Conservation (phyloP, 2,113 vertebrate species). For the Siphamia tubifer region DNA sequence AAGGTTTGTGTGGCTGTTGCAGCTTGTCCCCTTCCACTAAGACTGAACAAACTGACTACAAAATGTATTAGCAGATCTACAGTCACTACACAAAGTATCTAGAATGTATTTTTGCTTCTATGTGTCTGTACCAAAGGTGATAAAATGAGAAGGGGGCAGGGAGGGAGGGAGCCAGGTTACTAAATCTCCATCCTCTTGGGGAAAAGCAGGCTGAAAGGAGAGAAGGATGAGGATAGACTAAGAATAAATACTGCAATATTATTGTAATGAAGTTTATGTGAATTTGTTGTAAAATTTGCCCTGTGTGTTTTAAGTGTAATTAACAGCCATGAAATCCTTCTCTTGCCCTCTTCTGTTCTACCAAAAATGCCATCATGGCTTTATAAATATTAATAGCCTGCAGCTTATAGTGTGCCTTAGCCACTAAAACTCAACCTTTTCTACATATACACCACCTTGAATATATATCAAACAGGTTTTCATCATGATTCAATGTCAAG, state of each 20-base stretch:
- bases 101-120: slow-evolving; percentile 16
- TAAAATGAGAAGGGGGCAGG: slow-evolving; percentile 17
- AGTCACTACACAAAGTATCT: not conserved
- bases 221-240: not conserved
- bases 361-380: slow-evolving; percentile 30
- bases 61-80: not conserved
- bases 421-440: not conserved
- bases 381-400: slow-evolving; percentile 45
- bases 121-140: not conserved
- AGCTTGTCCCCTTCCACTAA: not conserved
- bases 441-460: not conserved
- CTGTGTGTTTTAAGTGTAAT: not conserved
- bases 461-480: not conserved
- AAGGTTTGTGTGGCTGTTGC: not conserved
- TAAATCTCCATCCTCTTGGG: slow-evolving; percentile 21
- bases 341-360: not conserved
- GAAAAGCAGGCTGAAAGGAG: not conserved
- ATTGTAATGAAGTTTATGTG: no score
- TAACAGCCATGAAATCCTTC: not conserved
- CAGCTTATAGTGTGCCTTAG: not conserved
- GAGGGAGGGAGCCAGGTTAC: not conserved
- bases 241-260: no score
- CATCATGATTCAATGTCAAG: not conserved
- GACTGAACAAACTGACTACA: slow-evolving; percentile 1
- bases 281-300: not conserved